Evolutionary conservation across 2,888 invertebrate genomes (phyloP), one percentile per base, ranked within the genome.

Genomic region (Pterostichus madidus): DNA sequence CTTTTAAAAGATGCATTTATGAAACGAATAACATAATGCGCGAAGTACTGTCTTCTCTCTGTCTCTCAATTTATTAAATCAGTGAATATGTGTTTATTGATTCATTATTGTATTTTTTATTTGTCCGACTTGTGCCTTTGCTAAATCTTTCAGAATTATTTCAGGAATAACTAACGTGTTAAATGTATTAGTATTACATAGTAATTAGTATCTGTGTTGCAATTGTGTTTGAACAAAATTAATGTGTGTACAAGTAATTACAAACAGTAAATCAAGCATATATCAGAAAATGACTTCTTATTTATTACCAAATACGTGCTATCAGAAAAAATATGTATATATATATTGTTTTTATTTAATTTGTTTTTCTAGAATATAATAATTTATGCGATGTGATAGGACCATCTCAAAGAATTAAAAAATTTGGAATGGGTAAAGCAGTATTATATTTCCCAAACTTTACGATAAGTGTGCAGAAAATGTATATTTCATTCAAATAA

Each of bases 231-330:
- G 82, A 75, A 82, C 87, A 87, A 88, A 88, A 86, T 88, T 88
- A 86, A 87, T 89, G 88, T 89, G 85, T 85, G 85, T 85, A 85
- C 85, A 85, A 85, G 49, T 75, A 75, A 75, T 75, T 75, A 75
- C 75, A 75, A 73, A 31, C 68, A 71, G 68, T 71, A 61, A 61
- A 61, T 61, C 61, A 61, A 32, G 61, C 61, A 61, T 61, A 71
- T 64, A 64, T 32, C 32, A 64, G 31, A 32, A 64, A 64, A n/a
- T n/a, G n/a, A 5, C 11, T n/a, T 32, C 7, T 7, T n/a, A 39
- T 64, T 64, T 35, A 13, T 13, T 64, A 24, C 24, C 24, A 2
- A 24, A n/a, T n/a, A n/a, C n/a, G n/a, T n/a, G n/a, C n/a, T n/a
- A n/a, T n/a, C n/a, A n/a, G n/a, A n/a, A n/a, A n/a, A n/a, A n/a